These are phyloP conservation scores for Hemiprocne comata DNA, from an alignment of 2,113 vertebrate genomes.

Conservation along the genomic window DNA sequence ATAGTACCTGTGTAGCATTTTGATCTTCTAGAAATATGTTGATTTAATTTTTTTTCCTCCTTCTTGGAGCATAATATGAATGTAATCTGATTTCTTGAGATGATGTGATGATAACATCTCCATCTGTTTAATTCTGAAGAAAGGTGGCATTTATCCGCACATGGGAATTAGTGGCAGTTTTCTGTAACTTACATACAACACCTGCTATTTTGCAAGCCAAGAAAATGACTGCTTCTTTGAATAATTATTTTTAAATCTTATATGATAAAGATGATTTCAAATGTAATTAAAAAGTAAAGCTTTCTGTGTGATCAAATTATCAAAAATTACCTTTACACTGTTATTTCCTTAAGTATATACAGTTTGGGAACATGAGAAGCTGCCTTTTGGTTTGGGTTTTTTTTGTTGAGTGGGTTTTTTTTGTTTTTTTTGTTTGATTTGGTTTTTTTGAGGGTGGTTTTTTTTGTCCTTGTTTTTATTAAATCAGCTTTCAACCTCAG, in stretches of 20 bases:
- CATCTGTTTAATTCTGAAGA: neutral
- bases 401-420: neutral
- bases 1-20: neutral
- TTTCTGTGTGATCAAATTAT: neutral
- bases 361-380: neutral
- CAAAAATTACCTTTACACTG: neutral
- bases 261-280: neutral
- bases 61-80: neutral
- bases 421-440: neutral
- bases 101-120: neutral
- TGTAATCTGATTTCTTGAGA: neutral
- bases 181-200: neutral
- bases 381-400: neutral
- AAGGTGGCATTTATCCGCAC: neutral
- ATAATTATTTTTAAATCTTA: neutral
- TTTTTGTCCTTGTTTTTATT: too few species aligned
- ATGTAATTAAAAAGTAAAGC: neutral
- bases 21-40: neutral
- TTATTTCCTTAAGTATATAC: neutral
- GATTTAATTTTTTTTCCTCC: neutral
- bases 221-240: neutral
- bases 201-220: neutral
- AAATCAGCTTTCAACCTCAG: neutral
- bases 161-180: neutral
- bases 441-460: neutral